Conservation (phyloP, 2,113 vertebrate genomes). For the Tragelaphus scriptus region DNA sequence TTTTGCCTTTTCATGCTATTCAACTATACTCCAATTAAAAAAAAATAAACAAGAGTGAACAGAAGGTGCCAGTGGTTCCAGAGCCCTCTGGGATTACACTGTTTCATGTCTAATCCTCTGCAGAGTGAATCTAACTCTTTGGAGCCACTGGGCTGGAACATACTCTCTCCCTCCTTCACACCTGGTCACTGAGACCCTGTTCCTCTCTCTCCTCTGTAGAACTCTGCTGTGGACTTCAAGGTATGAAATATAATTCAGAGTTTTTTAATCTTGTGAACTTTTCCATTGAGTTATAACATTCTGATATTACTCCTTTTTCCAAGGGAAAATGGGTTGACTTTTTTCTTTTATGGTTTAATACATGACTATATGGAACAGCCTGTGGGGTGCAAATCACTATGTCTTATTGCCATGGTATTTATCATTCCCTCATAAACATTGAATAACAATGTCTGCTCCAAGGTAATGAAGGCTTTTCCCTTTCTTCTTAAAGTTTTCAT, state of each 20-base stretch:
- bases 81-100: neutral
- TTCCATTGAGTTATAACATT: neutral
- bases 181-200: neutral
- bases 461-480: neutral
- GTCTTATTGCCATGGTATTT: neutral
- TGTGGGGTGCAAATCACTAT: neutral
- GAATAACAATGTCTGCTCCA: neutral
- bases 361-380: neutral
- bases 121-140: neutral
- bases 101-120: neutral
- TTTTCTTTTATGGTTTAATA: constrained; percentile 27
- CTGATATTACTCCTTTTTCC: constrained; percentile 21
- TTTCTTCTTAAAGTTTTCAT: neutral
- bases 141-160: neutral
- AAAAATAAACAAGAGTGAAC: neutral
- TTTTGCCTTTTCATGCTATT: too few species aligned
- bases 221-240: neutral
- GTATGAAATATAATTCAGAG: neutral
- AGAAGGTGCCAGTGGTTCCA: neutral
- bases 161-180: neutral
- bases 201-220: neutral
- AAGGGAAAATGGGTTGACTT: neutral
- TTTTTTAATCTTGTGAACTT: neutral
- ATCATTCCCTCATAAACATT: neutral
- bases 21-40: neutral